Percentiles rank a stretch among this genome's conserved stretches.
Conservation (phyloP, 2,113 vertebrate species). For the Morone chrysops region DNA sequence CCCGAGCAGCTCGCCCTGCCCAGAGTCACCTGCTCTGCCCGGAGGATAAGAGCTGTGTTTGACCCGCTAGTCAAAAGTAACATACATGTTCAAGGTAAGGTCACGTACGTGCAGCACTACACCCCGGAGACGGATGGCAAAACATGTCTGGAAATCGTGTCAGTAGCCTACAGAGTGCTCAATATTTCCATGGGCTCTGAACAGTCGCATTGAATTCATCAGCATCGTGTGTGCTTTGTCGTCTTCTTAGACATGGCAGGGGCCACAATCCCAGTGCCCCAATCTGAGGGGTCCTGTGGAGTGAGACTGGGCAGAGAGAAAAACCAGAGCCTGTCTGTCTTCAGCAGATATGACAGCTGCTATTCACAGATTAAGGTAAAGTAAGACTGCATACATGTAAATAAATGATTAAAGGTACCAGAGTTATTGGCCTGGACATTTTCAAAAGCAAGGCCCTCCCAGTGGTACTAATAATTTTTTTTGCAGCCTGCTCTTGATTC, state of each 20-base stretch:
- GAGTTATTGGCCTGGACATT: too few species aligned
- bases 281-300: conserved; percentile 63
- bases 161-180: too few species aligned
- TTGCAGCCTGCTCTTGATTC: too few species aligned
- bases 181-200: neutral
- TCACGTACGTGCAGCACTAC: neutral
- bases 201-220: neutral
- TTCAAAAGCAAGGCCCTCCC: too few species aligned
- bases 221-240: neutral
- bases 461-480: too few species aligned
- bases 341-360: conserved; percentile 78
- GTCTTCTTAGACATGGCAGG: conserved; percentile 53
- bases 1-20: conserved; percentile 36
- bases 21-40: conserved; percentile 52
- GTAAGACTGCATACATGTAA: too few species aligned
- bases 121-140: neutral
- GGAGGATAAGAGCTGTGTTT: conserved; percentile 52
- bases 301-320: conserved; percentile 48
- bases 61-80: conserved; percentile 57
- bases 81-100: conserved; percentile 67
- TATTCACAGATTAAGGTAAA: conserved; percentile 68
- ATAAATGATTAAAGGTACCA: too few species aligned
- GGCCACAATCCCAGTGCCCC: conserved; percentile 31
- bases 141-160: neutral
- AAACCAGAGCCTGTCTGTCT: conserved; percentile 52